Conservation (phyloP, 2,888 invertebrate genomes). For the Metopia argyrocephala region DNA sequence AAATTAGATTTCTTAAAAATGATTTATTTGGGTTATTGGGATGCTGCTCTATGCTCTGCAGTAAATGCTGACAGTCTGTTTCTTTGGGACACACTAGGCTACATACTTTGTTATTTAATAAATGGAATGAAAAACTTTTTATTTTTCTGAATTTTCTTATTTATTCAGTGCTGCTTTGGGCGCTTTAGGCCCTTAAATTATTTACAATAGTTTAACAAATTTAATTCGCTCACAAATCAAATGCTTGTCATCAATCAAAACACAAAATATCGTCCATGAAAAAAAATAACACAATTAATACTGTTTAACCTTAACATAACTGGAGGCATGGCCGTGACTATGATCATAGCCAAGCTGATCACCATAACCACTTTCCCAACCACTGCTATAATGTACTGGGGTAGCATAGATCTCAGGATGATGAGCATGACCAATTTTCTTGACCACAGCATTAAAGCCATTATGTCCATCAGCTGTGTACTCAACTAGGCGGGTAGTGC, state of each 20-base stretch:
- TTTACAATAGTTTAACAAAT: neutral
- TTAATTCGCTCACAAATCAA: neutral
- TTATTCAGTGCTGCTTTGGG: constrained; percentile 26
- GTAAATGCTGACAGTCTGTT: too few relatives aligned
- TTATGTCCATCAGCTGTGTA: constrained; percentile 79
- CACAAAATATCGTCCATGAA: neutral
- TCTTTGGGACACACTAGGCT: too few relatives aligned
- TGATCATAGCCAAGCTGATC: constrained; percentile 31
- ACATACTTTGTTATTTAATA: too few relatives aligned
- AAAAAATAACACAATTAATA: neutral
- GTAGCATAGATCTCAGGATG: constrained; percentile 68
- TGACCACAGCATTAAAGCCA: constrained; percentile 79
- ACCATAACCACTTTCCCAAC: constrained; percentile 15
- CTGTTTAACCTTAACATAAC: constrained; percentile 72
- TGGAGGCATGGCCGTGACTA: constrained; percentile 70
- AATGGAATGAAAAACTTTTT: neutral
- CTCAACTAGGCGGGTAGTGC: constrained; percentile 79
- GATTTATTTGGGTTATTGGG: too few relatives aligned
- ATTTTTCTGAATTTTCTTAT: constrained; percentile 16
- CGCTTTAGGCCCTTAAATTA: neutral
- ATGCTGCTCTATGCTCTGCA: too few relatives aligned
- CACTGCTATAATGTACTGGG: constrained; percentile 28
- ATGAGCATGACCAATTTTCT: constrained; percentile 78
- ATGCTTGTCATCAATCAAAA: constrained; percentile 1
- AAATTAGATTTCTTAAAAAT: too few relatives aligned